phyloP scores from a whole-genome alignment of 2,113 vertebrate genomes.

The Grammomys surdaster region DNA sequence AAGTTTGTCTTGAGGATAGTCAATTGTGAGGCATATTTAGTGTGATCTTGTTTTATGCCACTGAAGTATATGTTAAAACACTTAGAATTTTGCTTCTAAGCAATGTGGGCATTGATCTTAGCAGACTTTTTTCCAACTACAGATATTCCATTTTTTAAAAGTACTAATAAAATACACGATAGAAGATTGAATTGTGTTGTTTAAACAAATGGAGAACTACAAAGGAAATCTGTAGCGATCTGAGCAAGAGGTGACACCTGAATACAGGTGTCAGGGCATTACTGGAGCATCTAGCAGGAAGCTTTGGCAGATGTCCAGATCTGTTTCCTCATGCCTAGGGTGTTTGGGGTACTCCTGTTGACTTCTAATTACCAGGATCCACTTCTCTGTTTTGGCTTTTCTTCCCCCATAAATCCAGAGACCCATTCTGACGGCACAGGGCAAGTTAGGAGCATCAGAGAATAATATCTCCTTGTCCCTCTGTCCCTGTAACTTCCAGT shows the following conservation, averaged over 20 bases:
- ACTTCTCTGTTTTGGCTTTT: neutral
- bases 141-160: neutral
- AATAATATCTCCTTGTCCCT: neutral
- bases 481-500: neutral
- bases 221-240: neutral
- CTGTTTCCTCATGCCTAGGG: neutral
- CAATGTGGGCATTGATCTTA: neutral
- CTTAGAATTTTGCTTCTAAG: neutral
- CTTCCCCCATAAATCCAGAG: neutral
- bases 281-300: accelerated
- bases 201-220: constrained; percentile 8
- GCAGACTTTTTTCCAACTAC: constrained; percentile 22
- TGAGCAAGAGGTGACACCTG: neutral
- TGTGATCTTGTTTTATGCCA: constrained; percentile 39
- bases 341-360: neutral
- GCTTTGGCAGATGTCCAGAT: neutral
- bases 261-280: neutral
- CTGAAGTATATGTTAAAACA: constrained; percentile 7
- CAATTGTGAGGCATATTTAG: constrained; percentile 27
- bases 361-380: neutral
- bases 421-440: neutral
- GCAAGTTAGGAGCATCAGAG: neutral
- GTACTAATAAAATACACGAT: neutral
- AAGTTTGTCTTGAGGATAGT: constrained; percentile 17
- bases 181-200: constrained; percentile 12